Evolutionary conservation across 1,140 invertebrate genomes (phyloP), one percentile per base, ranked within the genome.

Genomic region (Trichomalopsis sarcophagae): DNA sequence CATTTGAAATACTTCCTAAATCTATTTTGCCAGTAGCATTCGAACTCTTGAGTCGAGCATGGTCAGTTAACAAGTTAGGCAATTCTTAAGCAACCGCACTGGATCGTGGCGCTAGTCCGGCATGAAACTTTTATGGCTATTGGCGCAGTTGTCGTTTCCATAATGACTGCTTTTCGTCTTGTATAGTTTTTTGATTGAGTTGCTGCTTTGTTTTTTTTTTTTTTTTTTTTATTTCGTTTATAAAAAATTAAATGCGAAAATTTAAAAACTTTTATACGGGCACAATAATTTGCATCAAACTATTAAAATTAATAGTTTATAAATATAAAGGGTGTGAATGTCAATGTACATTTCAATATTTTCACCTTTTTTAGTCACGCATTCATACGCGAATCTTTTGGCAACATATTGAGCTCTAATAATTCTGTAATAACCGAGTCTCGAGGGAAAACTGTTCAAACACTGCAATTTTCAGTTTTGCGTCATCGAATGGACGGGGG

Each of bases 51-150:
- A 27, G 13, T 23, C 30, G 44, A 40, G 80, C 23, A 55, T 81
- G 68, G 36, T 21, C 40, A 73, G 71, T 27, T 69, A 21, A 50
- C 21, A 62, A 30, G 44, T 62, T 40, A 40, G 66, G 62, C 36
- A 80, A 62, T 33, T 73, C 40, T 81, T 69, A 81, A 81, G 80
- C 55, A 81, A 81, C 68, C 71, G 27, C 4, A 6, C 55, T n/a
- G 55, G 6, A 62, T 62, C 55, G 55, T n/a, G 55, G 21, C 21
- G 55, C 55, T 62, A 55, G 17, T 21, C 50, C 5, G 50, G 21
- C 50, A 62, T 62, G 33, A 47, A 69, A 55, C 80, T 81, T 81
- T 81, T 81, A 81, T 81, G 80, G 80, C 68, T 13, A 81, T 81
- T 27, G 55, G 17, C 33, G 23, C 1, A 4, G 27, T n/a, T 13